Evolutionary conservation across 2,113 vertebrate genomes (phyloP), one percentile per base, ranked within the genome.

Genomic region (Rhinolophus ferrumequinum): DNA sequence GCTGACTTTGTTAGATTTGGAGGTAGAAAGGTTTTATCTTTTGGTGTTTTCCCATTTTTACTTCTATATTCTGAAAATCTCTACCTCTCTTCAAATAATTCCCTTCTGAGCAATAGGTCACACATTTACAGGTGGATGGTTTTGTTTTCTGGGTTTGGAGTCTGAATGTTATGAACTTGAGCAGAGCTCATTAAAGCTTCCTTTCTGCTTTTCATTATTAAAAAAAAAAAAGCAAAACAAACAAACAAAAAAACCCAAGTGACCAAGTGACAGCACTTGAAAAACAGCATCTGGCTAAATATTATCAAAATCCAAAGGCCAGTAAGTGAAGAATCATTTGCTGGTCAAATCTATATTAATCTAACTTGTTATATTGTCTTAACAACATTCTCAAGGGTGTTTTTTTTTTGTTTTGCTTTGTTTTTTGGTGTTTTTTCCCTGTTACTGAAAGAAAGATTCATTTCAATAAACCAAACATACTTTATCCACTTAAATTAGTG

Each of bases 211-310:
- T 95, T 97, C 96, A 93, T 95, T 97, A 92, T 97, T 50, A 50
- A 50, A 50, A 60, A 96, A 44, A 44, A 44, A 44, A 44, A 44
- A 44, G 6, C 5, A 5, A 44, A 44, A 44, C 41, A 44, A 44
- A 44, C 41, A 44, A 41, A 44, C 41, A 44, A 44, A 44, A 96
- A 98, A 97, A 35, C 95, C 94, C 96, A 96, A 69, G 96, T 98
- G 92, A 97, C 95, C 96, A 96, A 69, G 96, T 98, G 92, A 97
- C 95, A 97, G 64, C 75, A 90, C 95, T 98, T 97, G 94, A 98
- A 97, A 97, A 98, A 95, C 93, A 98, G 97, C 96, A 98, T 97
- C 90, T 97, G 97, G 95, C 93, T 19, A 73, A 97, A 98, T 98
- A 97, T 91, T 96, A 98, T 97, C 98, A 89, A 97, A 96, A 97